phyloP scores from a whole-genome alignment of 64 coral and sea anemone species.

The Cladopsammia gracilis region DNA sequence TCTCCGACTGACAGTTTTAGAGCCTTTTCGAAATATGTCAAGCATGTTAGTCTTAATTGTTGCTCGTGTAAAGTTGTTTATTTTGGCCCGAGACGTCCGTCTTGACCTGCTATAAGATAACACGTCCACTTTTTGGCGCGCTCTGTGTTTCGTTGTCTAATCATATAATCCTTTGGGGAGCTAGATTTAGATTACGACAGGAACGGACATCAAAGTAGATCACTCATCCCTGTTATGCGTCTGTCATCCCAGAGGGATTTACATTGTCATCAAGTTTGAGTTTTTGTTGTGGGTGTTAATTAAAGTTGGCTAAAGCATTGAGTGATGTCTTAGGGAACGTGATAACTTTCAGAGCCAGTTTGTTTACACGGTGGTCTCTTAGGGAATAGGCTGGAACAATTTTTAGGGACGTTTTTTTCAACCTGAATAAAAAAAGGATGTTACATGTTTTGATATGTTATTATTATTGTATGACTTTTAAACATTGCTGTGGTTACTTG shows the following conservation, averaged over 20 bases:
- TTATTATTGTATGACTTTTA: neutral
- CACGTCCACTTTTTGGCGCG: neutral
- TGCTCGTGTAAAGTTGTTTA: slow-evolving; percentile 84
- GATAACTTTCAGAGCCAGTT: neutral
- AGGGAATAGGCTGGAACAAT: no score
- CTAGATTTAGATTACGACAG: slow-evolving; percentile 31
- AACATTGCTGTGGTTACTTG: neutral
- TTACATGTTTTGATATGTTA: neutral
- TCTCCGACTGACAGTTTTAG: slow-evolving; percentile 46
- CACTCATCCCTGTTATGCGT: slow-evolving; percentile 53
- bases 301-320: slow-evolving; percentile 37
- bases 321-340: slow-evolving; percentile 15
- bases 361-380: slow-evolving; percentile 22
- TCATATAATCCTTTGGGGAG: slow-evolving; percentile 54
- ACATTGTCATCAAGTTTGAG: slow-evolving; percentile 66
- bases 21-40: slow-evolving; percentile 78
- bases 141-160: slow-evolving; percentile 2
- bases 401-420: no score
- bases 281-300: slow-evolving; percentile 69
- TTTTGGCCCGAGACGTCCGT: slow-evolving; percentile 58
- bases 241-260: slow-evolving; percentile 75
- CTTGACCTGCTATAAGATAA: slow-evolving; percentile 44
- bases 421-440: no score
- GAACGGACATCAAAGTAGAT: slow-evolving; percentile 28
- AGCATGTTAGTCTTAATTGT: slow-evolving; percentile 78